Percentiles rank a stretch among this genome's conserved stretches.
phyloP scores from a whole-genome alignment of 2,888 invertebrate species.

The Laothoe populi region DNA sequence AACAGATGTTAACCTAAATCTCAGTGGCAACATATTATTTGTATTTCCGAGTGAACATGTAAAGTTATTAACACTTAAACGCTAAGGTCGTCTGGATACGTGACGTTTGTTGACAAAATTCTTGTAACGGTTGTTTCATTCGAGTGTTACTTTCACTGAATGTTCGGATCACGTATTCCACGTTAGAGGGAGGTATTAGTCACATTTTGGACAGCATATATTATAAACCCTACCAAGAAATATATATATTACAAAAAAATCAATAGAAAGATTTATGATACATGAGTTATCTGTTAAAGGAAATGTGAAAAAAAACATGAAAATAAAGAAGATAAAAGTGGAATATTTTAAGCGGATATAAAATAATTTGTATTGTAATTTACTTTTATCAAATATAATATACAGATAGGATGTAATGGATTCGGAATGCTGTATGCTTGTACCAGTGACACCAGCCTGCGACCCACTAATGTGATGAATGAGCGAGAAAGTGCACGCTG shows the following conservation, averaged over 20 bases:
- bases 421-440: slow-evolving; percentile 55
- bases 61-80: not conserved
- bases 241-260: too few species aligned
- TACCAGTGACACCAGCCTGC: slow-evolving; percentile 52
- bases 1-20: too few species aligned
- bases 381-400: too few species aligned
- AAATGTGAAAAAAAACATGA: too few species aligned
- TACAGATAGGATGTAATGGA: slow-evolving; percentile 51
- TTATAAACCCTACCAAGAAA: too few species aligned
- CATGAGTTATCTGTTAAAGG: too few species aligned
- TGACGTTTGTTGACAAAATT: slow-evolving; percentile 23
- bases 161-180: slow-evolving; percentile 59
- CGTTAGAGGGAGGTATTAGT: slow-evolving; percentile 55
- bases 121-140: slow-evolving; percentile 30
- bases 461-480: slow-evolving; percentile 76
- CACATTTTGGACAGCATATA: slow-evolving; percentile 27
- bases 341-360: too few species aligned
- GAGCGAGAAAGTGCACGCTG: slow-evolving; percentile 68
- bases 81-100: slow-evolving; percentile 17
- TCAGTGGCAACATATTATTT: too few species aligned
- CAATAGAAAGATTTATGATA: too few species aligned
- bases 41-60: too few species aligned
- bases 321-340: too few species aligned
- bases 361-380: too few species aligned
- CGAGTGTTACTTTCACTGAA: slow-evolving; percentile 70